These are phyloP conservation scores for Monomorium pharaonis DNA, from an alignment of 1,140 invertebrate species.

Conservation along the genomic window DNA sequence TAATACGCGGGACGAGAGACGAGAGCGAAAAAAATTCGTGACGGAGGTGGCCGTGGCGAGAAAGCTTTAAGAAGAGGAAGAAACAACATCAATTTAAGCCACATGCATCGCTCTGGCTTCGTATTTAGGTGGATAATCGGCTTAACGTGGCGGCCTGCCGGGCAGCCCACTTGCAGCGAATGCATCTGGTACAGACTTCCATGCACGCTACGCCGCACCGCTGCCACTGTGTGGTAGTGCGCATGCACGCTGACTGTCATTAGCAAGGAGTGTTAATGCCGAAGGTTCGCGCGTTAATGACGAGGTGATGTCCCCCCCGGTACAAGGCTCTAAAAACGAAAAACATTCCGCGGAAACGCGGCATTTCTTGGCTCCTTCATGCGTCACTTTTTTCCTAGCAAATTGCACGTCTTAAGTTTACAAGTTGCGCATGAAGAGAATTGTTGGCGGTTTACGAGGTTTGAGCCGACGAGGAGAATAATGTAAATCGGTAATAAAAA, in stretches of 20 bases:
- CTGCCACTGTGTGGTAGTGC: not conserved
- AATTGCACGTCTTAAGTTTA: constrained; percentile 42
- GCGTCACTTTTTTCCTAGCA: constrained; percentile 30
- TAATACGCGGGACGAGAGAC: not conserved
- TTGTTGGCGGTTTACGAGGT: constrained; percentile 26
- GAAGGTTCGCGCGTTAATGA: constrained; percentile 60
- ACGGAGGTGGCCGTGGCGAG: constrained; percentile 19
- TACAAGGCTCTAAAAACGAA: constrained; percentile 21
- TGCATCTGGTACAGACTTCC: constrained; percentile 70
- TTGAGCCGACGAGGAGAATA: not conserved
- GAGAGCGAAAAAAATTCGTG: not conserved
- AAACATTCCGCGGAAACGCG: constrained; percentile 8
- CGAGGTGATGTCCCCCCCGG: constrained; percentile 27
- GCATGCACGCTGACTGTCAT: constrained; percentile 72
- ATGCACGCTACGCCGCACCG: constrained; percentile 2
- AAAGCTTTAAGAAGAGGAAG: constrained; percentile 60
- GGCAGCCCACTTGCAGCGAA: constrained; percentile 78
- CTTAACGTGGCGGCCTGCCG: constrained; percentile 80
- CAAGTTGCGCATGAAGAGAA: not conserved
- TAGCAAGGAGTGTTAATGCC: constrained; percentile 73
- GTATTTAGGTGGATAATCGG: constrained; percentile 85
- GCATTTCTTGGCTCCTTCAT: constrained; percentile 2
- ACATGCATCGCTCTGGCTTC: constrained; percentile 83
- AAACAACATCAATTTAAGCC: constrained; percentile 83
- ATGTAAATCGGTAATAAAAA: not conserved